Percentiles rank a stretch among this genome's conserved stretches.
Evolutionary conservation across 2,113 vertebrate genomes (phyloP).

Genomic region (Stigmatopora nigra): DNA sequence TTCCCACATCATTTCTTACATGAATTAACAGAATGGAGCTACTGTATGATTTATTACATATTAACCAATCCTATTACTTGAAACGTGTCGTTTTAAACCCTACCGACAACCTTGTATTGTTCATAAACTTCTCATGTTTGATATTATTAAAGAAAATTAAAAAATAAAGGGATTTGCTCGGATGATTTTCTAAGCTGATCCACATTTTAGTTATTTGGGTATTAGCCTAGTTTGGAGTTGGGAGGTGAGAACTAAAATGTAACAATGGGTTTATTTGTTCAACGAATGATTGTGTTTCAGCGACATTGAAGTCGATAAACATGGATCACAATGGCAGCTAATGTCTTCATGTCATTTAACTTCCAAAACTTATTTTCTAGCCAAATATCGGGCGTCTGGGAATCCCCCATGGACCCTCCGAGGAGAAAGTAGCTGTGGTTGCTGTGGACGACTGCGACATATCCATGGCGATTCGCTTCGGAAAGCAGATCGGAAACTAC

Average conservation of each 20-base stretch:
- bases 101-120: conserved; percentile 15
- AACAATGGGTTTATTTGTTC: conserved; percentile 50
- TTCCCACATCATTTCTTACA: not conserved
- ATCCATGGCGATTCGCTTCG: conserved; percentile 86
- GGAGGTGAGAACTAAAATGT: conserved; percentile 18
- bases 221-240: conserved; percentile 48
- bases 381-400: conserved; percentile 88
- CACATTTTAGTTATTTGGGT: conserved; percentile 51
- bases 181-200: conserved; percentile 46
- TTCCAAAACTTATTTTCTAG: conserved; percentile 55
- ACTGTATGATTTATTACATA: not conserved
- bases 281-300: no score
- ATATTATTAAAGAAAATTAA: conserved; percentile 26
- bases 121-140: conserved; percentile 31
- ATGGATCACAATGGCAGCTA: no score
- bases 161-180: conserved; percentile 35
- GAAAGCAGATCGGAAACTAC: conserved; percentile 85
- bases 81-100: conserved; percentile 7
- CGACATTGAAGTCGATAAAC: no score
- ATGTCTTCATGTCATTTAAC: no score
- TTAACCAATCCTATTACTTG: not conserved
- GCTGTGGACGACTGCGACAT: conserved; percentile 92
- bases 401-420: conserved; percentile 87
- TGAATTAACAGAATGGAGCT: not conserved
- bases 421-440: conserved; percentile 92